Percentiles rank a stretch among this genome's conserved stretches.
Conservation (phyloP, 2,888 invertebrate genomes). For the Aphidius colemani region DNA sequence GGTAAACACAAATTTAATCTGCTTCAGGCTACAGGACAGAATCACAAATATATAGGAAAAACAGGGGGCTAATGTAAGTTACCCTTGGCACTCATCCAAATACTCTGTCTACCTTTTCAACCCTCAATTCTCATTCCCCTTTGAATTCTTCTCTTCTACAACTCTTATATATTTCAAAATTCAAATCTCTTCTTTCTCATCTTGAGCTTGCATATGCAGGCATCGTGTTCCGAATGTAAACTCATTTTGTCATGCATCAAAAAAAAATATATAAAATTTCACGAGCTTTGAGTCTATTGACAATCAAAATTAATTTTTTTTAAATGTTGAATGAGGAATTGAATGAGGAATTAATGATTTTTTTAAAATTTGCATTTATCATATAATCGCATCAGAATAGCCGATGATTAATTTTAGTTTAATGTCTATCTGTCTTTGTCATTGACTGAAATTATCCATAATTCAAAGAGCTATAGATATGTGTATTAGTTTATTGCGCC, state of each 20-base stretch:
- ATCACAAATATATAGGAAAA: conserved; percentile 45
- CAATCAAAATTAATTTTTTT: too few species aligned
- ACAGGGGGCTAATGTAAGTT: conserved; percentile 53
- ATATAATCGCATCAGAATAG: not conserved
- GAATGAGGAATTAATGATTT: too few species aligned
- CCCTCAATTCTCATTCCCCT: conserved; percentile 29
- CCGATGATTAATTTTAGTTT: not conserved
- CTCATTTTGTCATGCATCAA: conserved; percentile 53
- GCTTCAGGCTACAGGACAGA: conserved; percentile 44
- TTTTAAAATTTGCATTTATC: too few species aligned
- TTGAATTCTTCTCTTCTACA: conserved; percentile 23
- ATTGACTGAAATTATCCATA: not conserved
- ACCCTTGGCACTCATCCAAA: conserved; percentile 54
- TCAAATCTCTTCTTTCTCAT: conserved; percentile 23
- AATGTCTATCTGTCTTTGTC: too few species aligned
- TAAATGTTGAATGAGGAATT: too few species aligned
- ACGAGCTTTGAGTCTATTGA: not conserved
- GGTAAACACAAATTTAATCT: conserved; percentile 53
- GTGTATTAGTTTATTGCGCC: not conserved
- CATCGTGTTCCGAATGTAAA: conserved; percentile 45
- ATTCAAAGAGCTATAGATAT: not conserved
- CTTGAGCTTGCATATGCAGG: conserved; percentile 13
- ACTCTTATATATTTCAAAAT: conserved; percentile 21
- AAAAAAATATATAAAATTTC: not conserved
- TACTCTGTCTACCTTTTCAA: conserved; percentile 43